These are phyloP conservation scores for Micromys minutus DNA, from an alignment of 2,113 vertebrate species.

Conservation along the genomic window DNA sequence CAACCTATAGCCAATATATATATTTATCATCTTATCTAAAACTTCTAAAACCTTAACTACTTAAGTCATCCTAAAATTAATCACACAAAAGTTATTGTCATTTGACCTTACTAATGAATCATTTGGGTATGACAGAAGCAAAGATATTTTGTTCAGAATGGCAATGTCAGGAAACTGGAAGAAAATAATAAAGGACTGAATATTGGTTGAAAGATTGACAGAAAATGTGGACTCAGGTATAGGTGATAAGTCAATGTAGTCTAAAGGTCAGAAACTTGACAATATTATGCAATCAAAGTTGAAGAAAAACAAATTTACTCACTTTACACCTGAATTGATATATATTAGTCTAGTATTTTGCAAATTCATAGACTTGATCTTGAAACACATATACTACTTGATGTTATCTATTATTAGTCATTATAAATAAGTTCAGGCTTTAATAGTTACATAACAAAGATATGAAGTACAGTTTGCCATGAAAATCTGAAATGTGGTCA, in stretches of 20 bases:
- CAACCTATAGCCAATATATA: not conserved
- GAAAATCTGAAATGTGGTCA: not conserved
- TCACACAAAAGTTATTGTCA: not conserved
- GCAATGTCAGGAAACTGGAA: not conserved
- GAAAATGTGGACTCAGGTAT: not conserved
- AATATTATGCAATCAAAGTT: not conserved
- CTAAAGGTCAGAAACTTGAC: not conserved
- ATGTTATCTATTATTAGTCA: conserved; percentile 11
- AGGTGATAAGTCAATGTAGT: not conserved
- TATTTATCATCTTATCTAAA: not conserved
- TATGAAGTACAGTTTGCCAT: not conserved
- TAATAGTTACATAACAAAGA: not conserved
- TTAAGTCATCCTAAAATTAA: not conserved
- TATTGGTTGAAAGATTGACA: not conserved
- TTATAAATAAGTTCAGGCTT: not conserved
- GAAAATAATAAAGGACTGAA: not conserved
- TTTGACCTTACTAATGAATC: not conserved
- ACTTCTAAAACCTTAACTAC: not conserved
- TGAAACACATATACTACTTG: not conserved
- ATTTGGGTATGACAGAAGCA: not conserved
- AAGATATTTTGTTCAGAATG: not conserved
- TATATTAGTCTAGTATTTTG: not conserved
- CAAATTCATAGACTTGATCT: not conserved
- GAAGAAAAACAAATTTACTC: not conserved
- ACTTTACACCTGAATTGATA: not conserved